Base-by-base conservation (phyloP, 2,888 invertebrate species). In the Drosophila cognata region DNA sequence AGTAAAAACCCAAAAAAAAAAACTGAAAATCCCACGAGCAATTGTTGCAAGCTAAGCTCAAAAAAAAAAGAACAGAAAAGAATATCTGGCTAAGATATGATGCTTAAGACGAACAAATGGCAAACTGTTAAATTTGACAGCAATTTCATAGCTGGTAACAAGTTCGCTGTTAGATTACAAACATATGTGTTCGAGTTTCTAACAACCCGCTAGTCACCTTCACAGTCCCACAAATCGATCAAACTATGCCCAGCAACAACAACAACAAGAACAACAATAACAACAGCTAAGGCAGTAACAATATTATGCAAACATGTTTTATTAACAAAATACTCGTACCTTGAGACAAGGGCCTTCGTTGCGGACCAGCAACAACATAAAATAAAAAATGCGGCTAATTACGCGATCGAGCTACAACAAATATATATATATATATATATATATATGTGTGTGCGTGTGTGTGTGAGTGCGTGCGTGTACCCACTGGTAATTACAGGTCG, bases 331-430 rank as follows among this genome's bases (percentile, higher is more conserved):
- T 68, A 63, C 64, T 50, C 52, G 58, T 81, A 71, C 79, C 84
- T 79, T 77, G 89, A 89, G 71, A 65, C 66, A 75, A 84, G 88
- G 89, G 84, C 87, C 84, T 81, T 89, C 87, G 60, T 57, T 68
- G 77, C 67, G 53, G 63, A 51, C 57, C 67, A 68, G 43, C 60
- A 68, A 51, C 64, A 64, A 43, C 48, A 72, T 65, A 55, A 77
- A 64, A 66, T 70, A 71, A 74, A 79, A 88, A 82, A 77, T 81
- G 72, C 70, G 79, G 89, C 87, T 87, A 87, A 87, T 87, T 86
- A 88, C 75, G 74, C 79, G 73, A 87, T 81, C 61, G 52, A 52
- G 60, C 52, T 46, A 33, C 56, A 63, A 58, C 38, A 52, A 50
- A 55, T 18, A 71, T 52, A 63, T 59, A 55, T 43, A 66, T 21